Evolutionary conservation across 2,113 vertebrate genomes (phyloP), one percentile per base, ranked within the genome.

Genomic region (Toxotes chatareus): DNA sequence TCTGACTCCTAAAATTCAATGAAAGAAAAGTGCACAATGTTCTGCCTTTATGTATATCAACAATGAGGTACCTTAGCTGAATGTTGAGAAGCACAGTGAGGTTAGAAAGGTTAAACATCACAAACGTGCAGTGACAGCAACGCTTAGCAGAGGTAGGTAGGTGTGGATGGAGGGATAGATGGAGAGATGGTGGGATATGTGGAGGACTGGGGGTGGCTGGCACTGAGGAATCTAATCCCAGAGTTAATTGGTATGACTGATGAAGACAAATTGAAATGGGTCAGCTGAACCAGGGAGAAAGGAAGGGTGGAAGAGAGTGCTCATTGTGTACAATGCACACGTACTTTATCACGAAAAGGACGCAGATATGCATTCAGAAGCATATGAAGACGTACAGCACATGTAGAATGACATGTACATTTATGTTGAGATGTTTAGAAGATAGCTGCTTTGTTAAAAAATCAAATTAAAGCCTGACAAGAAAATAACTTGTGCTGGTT

Each of bases 211-310:
- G 55, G 76, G 70, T 80, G 76, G 83, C 67, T 82, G 90, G 73
- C 82, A 88, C 21, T 72, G 69, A 82, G 66, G 79, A 88, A 91
- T 92, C 86, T 90, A 90, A 92, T 92, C 86, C 86, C 40, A 13
- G 63, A 92, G 80, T 91, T 94, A 92, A 93, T 87, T 92, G 87
- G 72, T 86, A 76, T 84, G 88, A 90, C 91, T 91, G 91, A 93
- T 93, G 89, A 90, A 91, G 90, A 93, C 90, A 92, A 91, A 93
- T 92, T 91, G 84, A 92, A 93, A 91, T 76, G 86, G 93, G 86
- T 89, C 90, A 81, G 80, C 74, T 72, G 83, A 88, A 91, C 80
- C 82, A 89, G 82, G 70, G 47, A 31, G 70, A 78, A 60, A 83
- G 17, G 60, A 38, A 44, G 77, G 63, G 19, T 9, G 36, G 31